Evolutionary conservation across 2,888 invertebrate species (phyloP), one percentile per base, ranked within the genome.

Genomic region (Pandemis cinnamomeana): DNA sequence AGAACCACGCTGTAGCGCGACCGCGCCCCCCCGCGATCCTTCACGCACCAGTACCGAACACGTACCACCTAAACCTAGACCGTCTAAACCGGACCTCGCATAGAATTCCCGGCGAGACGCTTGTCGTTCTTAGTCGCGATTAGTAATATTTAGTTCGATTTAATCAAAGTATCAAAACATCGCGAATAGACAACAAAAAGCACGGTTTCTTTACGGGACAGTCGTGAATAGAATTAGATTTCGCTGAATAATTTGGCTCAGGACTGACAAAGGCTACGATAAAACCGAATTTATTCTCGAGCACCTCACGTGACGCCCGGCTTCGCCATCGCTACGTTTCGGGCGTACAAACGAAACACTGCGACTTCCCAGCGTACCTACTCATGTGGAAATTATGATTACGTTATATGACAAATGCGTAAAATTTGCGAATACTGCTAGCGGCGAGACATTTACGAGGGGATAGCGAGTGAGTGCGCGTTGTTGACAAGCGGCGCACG

Each of bases 1-100:
- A 89, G 92, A 85, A 92, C 89, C 84, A 86, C 88, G 86, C 85
- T 85, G 86, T 89, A 88, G 86, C 27, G 27, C 27, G 27, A 36
- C 87, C 85, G 72, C 85, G 72, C 42, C 61, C 62, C 11, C n/a
- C 62, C 62, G 15, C 55, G 15, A 20, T 20, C n/a, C 51, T 5
- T 13, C 51, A 51, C n/a, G 46, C 51, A n/a, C 51, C 51, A 6
- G 7, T 44, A 44, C n/a, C 13, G 5, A 51, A 13, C 6, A 7
- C 51, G 13, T 51, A n/a, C 27, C 27, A 36, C 27, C 27, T 36
- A 36, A 36, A 36, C 27, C 2, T 4, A 36, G 2, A 36, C 27
- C 2, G 27, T 36, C n/a, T 13, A 51, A 13, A 51, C n/a, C 51
- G 51, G 51, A n/a, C 51, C 8, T 55, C 20, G 7, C 13, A 20